phyloP scores from a whole-genome alignment of 2,888 invertebrate genomes.

The Tiliacea aurago region DNA sequence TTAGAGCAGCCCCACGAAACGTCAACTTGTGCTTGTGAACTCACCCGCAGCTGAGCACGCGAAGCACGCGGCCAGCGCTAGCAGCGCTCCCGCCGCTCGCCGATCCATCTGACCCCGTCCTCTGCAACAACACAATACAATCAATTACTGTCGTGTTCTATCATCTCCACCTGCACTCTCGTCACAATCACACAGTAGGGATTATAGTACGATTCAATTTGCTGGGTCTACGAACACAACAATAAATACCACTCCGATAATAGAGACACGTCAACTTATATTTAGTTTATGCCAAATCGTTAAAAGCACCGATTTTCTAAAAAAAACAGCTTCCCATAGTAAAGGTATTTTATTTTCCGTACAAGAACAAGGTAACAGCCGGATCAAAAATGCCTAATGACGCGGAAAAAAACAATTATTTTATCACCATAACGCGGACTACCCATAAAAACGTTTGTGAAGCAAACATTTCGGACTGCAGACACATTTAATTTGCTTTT shows the following conservation, averaged over 20 bases:
- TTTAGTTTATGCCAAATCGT: slow-evolving; percentile 55
- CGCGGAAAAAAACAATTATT: slow-evolving; percentile 74
- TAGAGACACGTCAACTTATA: slow-evolving; percentile 47
- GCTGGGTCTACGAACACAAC: neutral
- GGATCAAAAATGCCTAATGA: slow-evolving; percentile 69
- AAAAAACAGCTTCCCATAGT: slow-evolving; percentile 65
- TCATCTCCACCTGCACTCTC: slow-evolving; percentile 35
- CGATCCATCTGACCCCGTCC: slow-evolving; percentile 88
- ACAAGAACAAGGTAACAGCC: slow-evolving; percentile 61
- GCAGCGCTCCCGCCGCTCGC: slow-evolving; percentile 89
- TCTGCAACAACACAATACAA: slow-evolving; percentile 83
- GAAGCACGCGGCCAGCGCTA: slow-evolving; percentile 89
- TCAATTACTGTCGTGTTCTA: slow-evolving; percentile 68
- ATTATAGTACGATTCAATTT: slow-evolving; percentile 39
- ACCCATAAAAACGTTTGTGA: slow-evolving; percentile 63
- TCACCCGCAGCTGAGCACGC: slow-evolving; percentile 87
- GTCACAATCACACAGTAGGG: slow-evolving; percentile 25
- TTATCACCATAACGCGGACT: slow-evolving; percentile 69
- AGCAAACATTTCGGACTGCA: slow-evolving; percentile 44
- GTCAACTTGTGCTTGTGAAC: slow-evolving; percentile 46
- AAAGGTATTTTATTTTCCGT: slow-evolving; percentile 58
- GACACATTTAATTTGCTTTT: slow-evolving; percentile 45
- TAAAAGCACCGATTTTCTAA: slow-evolving; percentile 43
- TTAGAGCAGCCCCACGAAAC: slow-evolving; percentile 19
- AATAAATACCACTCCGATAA: slow-evolving; percentile 32